Evolutionary conservation across 2,797 vertebrate species (phyloP).

Genomic region (Falco rusticolus): DNA sequence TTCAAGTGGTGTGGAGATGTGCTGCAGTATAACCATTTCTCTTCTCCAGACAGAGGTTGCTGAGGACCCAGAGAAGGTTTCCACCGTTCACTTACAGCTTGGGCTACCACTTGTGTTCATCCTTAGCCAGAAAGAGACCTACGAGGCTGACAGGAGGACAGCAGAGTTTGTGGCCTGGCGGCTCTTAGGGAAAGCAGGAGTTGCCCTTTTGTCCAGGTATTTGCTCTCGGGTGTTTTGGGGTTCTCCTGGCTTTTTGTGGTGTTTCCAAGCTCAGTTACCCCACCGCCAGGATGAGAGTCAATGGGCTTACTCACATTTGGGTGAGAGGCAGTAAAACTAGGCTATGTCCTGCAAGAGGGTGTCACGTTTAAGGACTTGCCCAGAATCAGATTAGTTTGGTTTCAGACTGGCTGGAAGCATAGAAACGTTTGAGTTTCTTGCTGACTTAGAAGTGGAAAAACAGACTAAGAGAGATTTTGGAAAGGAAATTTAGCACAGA

Average conservation of each 20-base stretch:
- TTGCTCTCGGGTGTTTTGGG: background rate
- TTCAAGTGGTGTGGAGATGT: background rate
- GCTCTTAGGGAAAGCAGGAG: conserved; percentile 87
- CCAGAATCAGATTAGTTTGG: background rate
- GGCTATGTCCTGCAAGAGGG: accelerated
- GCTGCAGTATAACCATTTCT: background rate
- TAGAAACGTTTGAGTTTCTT: background rate
- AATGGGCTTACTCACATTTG: background rate
- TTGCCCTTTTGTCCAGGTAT: conserved; percentile 88
- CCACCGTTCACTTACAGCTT: conserved; percentile 84
- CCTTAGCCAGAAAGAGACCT: conserved; percentile 83
- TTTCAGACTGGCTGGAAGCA: background rate
- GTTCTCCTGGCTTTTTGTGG: background rate
- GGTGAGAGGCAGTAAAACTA: background rate
- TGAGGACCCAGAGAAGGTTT: conserved; percentile 85
- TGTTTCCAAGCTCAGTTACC: background rate
- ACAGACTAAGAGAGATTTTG: background rate
- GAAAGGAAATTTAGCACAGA: background rate
- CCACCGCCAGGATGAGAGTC: background rate
- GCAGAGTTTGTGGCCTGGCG: conserved; percentile 87
- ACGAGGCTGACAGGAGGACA: conserved; percentile 82
- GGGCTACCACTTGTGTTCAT: conserved; percentile 90
- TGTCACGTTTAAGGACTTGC: background rate
- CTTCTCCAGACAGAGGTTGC: conserved; percentile 82
- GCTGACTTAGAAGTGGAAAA: background rate